Evolutionary conservation across 2,888 invertebrate genomes (phyloP).

Genomic region (Nomada ruficornis): DNA sequence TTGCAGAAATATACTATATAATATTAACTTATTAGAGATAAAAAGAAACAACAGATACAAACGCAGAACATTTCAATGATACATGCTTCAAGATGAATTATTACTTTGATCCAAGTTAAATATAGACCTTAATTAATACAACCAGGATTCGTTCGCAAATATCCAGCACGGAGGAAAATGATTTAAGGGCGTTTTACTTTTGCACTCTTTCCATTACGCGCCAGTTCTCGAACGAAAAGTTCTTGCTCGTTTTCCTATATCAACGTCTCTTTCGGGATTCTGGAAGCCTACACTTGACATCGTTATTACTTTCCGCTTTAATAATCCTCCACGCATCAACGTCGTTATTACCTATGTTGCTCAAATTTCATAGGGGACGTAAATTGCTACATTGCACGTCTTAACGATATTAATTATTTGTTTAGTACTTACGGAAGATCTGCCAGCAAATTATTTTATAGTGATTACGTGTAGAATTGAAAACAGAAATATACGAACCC

Average conservation of each 20-base stretch:
- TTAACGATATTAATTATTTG: slow-evolving; percentile 20
- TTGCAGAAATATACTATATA: too few species aligned
- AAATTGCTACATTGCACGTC: background rate
- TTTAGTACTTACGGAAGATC: background rate
- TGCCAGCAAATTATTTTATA: background rate
- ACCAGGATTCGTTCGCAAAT: slow-evolving; percentile 3
- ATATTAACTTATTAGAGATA: too few species aligned
- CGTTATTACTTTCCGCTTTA: slow-evolving; percentile 51
- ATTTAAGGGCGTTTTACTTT: slow-evolving; percentile 8
- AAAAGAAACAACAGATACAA: too few species aligned
- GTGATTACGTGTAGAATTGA: too few species aligned
- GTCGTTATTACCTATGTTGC: slow-evolving; percentile 24
- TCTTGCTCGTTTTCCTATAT: slow-evolving; percentile 9
- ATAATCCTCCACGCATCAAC: slow-evolving; percentile 26
- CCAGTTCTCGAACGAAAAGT: slow-evolving; percentile 12
- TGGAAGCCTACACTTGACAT: slow-evolving; percentile 33
- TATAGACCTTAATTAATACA: background rate
- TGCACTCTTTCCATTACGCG: background rate
- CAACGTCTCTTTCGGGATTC: slow-evolving; percentile 28
- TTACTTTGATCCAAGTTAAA: background rate
- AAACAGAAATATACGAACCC: background rate
- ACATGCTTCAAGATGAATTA: too few species aligned
- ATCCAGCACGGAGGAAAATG: background rate
- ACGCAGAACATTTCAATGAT: too few species aligned
- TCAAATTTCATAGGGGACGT: slow-evolving; percentile 18